Evolutionary conservation across 2,797 vertebrate species (phyloP).

Genomic region (Etheostoma nigrum): DNA sequence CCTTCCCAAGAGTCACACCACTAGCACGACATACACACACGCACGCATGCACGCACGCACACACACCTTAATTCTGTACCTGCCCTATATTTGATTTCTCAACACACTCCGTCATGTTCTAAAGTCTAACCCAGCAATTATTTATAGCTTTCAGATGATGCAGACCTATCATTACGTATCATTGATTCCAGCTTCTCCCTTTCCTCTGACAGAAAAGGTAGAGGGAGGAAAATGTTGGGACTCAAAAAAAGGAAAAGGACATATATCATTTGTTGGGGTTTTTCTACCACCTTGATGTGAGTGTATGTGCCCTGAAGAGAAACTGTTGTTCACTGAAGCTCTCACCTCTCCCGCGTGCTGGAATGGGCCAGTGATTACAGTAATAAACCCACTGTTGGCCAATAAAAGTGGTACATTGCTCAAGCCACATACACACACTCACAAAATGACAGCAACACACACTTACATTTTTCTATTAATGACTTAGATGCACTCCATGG

Average conservation of each 20-base stretch:
- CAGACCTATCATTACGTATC: conserved; percentile 1
- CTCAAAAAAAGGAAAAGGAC: background rate
- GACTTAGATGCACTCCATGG: background rate
- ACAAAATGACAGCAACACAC: background rate
- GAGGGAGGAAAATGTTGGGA: background rate
- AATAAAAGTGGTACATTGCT: conserved; percentile 23
- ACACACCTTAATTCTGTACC: background rate
- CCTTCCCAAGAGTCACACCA: background rate
- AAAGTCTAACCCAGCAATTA: background rate
- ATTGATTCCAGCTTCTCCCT: background rate
- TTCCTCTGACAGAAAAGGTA: conserved; percentile 13
- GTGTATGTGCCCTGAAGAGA: conserved; percentile 37
- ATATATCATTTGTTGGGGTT: conserved; percentile 8
- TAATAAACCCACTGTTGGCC: conserved; percentile 43
- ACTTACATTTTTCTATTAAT: background rate
- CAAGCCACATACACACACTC: background rate
- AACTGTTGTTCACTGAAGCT: background rate
- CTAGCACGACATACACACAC: background rate
- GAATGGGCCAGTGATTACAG: conserved; percentile 50
- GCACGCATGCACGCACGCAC: background rate
- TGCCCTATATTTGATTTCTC: background rate
- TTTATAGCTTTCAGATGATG: background rate
- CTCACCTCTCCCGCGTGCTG: conserved; percentile 26
- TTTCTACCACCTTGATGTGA: background rate
- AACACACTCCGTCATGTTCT: background rate